phyloP scores from a whole-genome alignment of 2,113 vertebrate genomes.

The Lethenteron reissneri region DNA sequence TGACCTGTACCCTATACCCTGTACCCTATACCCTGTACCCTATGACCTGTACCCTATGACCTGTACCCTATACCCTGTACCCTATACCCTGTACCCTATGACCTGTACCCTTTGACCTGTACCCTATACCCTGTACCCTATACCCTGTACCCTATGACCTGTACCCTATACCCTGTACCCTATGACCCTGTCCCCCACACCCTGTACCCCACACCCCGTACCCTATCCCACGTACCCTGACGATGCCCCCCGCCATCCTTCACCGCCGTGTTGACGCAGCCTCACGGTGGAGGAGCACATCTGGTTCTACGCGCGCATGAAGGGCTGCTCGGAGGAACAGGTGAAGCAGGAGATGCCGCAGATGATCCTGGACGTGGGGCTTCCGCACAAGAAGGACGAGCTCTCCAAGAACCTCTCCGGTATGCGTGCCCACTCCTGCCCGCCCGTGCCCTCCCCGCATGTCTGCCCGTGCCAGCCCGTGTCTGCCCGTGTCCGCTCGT shows the following conservation, averaged over 20 bases:
- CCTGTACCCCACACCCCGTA: no score
- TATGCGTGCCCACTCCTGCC: slow-evolving; percentile 13
- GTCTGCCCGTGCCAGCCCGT: no score
- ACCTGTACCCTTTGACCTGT: no score
- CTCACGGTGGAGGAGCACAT: slow-evolving; percentile 92
- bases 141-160: background rate
- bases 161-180: background rate
- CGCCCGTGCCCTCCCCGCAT: no score
- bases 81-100: no score
- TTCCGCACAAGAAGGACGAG: slow-evolving; percentile 57
- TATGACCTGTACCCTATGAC: background rate
- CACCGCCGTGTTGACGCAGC: slow-evolving; percentile 21
- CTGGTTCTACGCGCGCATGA: slow-evolving; percentile 88
- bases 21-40: no score
- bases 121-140: background rate
- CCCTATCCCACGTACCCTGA: background rate
- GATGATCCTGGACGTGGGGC: slow-evolving; percentile 61
- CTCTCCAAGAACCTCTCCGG: slow-evolving; percentile 64
- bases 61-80: no score
- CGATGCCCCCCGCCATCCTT: no score
- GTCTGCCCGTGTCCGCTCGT: no score
- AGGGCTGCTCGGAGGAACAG: slow-evolving; percentile 50
- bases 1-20: background rate
- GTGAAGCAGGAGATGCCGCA: slow-evolving; percentile 66
- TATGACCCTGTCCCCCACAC: background rate